Base-by-base conservation (phyloP, 2,888 invertebrate genomes). In the Eremobia ochroleuca region DNA sequence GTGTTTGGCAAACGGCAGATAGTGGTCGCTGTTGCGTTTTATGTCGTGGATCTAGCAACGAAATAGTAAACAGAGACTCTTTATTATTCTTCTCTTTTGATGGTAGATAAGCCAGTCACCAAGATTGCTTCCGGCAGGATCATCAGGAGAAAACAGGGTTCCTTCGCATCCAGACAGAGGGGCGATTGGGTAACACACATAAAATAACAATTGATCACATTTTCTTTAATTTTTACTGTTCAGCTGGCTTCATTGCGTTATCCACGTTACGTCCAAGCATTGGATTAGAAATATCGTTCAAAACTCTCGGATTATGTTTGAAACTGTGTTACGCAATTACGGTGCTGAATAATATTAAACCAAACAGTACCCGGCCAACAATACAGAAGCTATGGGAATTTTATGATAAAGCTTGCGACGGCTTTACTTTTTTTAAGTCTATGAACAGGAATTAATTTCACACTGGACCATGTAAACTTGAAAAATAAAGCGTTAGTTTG, bases 1-100 rank as follows among this genome's bases (percentile, higher is more conserved):
- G 91, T 95, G 94, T 46, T 92, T 91, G 31, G 94, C 96, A 86
- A 93, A 94, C 79, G 94, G 92, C 68, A 94, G 87, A 77, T 93
- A 71, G 84, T 89, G 64, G 87, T 85, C 74, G 91, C 90, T 91
- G 90, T 95, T 82, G 73, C 96, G 95, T 76, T 92, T 92, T 69
- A 97, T 90, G 75, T 95, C 95, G 68, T 92, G 91, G 40, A 95
- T 88, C 97, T 97, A 64, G 13, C 13, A 61, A 55, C 5, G 43
- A 31, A 28, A 25, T 28, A 9, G 21, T 18, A 46, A 40, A 49
- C 13, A 37, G 18, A 11, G 9, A 13, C 2, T 9, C 1, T 52
- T 40, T 40, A 28, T 40, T 46, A 34, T 18, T 46, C 21, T 21
- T 46, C 34, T n/a, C 5, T 65, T 66, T 34, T 62, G 34, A 37